phyloP scores from a whole-genome alignment of 2,797 vertebrate species.

The Enteromius treurensis region DNA sequence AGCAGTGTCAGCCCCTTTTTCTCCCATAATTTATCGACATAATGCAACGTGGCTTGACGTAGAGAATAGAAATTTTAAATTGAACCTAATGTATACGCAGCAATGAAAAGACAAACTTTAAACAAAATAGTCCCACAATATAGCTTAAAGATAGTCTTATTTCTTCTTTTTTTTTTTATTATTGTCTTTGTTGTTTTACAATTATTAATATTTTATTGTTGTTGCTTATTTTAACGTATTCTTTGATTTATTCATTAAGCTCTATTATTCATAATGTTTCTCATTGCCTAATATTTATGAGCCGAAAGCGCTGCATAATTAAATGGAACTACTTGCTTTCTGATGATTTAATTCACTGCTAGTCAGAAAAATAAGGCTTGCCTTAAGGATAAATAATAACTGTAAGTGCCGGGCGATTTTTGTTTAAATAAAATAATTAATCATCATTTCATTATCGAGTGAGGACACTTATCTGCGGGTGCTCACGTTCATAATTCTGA shows the following conservation, averaged over 20 bases:
- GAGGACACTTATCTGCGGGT: constrained; percentile 45
- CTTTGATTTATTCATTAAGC: not conserved
- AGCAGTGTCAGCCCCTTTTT: not conserved
- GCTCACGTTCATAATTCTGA: constrained; percentile 20
- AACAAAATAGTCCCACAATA: not conserved
- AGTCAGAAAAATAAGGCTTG: not conserved
- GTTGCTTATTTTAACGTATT: not conserved
- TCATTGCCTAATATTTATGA: not conserved
- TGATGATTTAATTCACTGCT: not conserved
- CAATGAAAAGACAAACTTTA: not conserved
- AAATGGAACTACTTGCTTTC: not conserved
- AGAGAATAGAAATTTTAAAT: not conserved
- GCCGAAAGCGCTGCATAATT: not conserved
- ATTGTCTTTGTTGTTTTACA: not conserved
- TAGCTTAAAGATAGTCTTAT: not conserved
- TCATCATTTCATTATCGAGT: constrained; percentile 34
- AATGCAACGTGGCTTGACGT: not conserved
- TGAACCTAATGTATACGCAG: not conserved
- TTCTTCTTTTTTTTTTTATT: not conserved
- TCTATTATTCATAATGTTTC: constrained; percentile 1
- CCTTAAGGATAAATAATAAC: not conserved
- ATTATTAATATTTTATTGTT: not conserved
- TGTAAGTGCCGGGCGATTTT: constrained; percentile 34
- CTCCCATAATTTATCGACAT: not conserved
- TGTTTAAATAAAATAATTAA: constrained; percentile 42